These are phyloP conservation scores for Aphidius colemani DNA, from an alignment of 2,888 invertebrate species.

Conservation along the genomic window DNA sequence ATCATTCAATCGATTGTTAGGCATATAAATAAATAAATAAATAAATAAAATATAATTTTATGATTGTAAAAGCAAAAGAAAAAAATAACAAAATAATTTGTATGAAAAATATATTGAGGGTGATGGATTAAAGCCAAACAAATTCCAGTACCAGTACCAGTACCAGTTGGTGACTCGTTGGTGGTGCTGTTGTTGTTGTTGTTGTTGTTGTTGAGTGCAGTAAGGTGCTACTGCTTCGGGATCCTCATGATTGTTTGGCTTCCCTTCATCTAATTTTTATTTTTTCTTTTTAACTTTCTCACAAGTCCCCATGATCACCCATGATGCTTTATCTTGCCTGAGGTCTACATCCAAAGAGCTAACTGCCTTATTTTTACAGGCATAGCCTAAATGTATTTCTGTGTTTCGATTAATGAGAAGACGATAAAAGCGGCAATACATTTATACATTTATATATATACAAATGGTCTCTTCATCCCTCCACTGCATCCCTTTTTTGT, in stretches of 20 bases:
- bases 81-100: too few relatives aligned
- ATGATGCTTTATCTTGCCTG: conserved; percentile 33
- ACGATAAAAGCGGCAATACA: conserved; percentile 38
- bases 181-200: background rate
- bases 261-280: too few relatives aligned
- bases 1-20: too few relatives aligned
- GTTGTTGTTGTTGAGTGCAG: too few relatives aligned
- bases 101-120: too few relatives aligned
- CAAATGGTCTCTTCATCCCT: background rate
- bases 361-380: conserved; percentile 39
- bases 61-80: too few relatives aligned
- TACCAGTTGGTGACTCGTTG: conserved; percentile 15
- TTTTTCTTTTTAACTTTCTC: background rate
- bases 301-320: conserved; percentile 16
- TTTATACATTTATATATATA: conserved; percentile 13
- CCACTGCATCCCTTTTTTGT: background rate
- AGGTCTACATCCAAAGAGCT: conserved; percentile 27
- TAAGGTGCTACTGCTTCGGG: too few relatives aligned
- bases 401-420: conserved; percentile 47
- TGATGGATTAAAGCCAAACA: background rate
- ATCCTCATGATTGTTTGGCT: too few relatives aligned
- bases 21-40: too few relatives aligned
- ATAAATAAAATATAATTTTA: too few relatives aligned
- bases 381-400: conserved; percentile 44
- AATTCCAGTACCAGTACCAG: conserved; percentile 18